Evolutionary conservation across 2,113 vertebrate genomes (phyloP).

Genomic region (Hippolais icterina): DNA sequence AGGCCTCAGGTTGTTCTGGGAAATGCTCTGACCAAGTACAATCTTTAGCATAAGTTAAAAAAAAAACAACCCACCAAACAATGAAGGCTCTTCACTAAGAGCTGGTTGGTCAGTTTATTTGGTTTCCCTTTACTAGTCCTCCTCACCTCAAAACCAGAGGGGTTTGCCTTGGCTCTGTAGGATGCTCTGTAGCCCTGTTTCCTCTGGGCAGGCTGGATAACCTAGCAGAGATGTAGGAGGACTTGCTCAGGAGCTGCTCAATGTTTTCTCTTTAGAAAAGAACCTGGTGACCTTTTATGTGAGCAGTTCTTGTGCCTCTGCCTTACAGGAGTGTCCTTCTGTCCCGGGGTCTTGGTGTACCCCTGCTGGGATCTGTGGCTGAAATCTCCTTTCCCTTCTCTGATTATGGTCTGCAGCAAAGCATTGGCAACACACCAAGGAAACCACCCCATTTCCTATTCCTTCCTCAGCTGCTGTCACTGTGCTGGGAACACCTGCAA

Average conservation of each 20-base stretch:
- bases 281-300: background rate
- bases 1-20: background rate
- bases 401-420: background rate
- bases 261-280: background rate
- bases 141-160: background rate
- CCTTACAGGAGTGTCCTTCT: background rate
- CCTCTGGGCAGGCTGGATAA: background rate
- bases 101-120: background rate
- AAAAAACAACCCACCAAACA: background rate
- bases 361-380: background rate
- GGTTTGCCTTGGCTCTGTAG: background rate
- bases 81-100: background rate
- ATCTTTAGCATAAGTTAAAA: background rate
- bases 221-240: background rate
- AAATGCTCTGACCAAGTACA: background rate
- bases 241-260: background rate
- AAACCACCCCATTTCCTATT: slow-evolving; percentile 1
- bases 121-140: background rate
- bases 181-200: fast-evolving
- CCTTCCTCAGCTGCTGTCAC: background rate
- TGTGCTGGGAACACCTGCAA: slow-evolving; percentile 13
- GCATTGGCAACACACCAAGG: background rate
- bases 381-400: background rate
- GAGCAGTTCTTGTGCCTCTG: background rate
- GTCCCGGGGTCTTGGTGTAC: background rate